Conservation (phyloP, 2,113 vertebrate species). For the Ailuropoda melanoleuca region DNA sequence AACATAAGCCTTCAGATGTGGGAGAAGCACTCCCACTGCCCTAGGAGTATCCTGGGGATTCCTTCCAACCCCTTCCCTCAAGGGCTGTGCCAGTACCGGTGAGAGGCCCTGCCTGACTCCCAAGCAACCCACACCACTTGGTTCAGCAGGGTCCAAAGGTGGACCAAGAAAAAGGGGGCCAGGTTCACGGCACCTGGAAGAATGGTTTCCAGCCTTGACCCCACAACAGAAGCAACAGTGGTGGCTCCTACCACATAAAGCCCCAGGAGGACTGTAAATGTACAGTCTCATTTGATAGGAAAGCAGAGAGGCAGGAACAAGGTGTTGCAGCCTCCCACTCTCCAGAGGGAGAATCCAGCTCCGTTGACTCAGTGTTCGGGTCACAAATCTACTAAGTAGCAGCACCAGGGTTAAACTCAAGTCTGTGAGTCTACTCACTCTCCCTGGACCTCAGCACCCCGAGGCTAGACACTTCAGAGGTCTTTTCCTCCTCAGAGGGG, state of each 20-base stretch:
- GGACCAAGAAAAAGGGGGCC: neutral
- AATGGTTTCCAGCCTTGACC: neutral
- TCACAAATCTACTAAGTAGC: neutral
- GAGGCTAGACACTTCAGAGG: neutral
- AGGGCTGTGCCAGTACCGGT: accelerated
- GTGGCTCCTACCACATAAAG: neutral
- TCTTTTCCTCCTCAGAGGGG: neutral
- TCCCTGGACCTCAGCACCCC: neutral
- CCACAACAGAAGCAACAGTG: neutral
- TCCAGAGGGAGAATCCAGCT: neutral
- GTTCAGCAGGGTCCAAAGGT: neutral
- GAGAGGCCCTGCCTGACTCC: neutral
- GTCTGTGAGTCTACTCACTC: accelerated
- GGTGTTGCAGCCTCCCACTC: neutral
- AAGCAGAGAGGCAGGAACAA: neutral
- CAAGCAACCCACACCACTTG: neutral
- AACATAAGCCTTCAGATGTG: neutral
- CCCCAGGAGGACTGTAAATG: neutral
- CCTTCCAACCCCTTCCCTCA: neutral
- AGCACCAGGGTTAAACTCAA: neutral
- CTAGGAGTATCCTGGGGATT: neutral
- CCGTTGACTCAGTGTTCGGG: neutral
- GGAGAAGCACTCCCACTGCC: neutral
- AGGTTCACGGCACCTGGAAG: neutral
- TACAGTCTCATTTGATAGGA: neutral